Evolutionary conservation across 2,113 vertebrate species (phyloP).

Genomic region (Murina feae): DNA sequence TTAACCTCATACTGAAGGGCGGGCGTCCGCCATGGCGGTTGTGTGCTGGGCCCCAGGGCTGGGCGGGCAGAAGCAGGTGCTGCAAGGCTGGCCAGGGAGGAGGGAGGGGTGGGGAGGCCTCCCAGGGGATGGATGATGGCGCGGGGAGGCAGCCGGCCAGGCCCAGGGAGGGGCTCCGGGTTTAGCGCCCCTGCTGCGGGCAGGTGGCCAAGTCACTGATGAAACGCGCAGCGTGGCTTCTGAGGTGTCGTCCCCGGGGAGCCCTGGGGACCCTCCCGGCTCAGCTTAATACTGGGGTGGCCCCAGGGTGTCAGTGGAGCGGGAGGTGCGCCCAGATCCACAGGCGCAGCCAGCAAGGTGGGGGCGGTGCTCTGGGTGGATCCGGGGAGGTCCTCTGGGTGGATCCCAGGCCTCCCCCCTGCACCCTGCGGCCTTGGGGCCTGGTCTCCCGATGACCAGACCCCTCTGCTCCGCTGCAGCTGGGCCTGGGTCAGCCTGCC

Average conservation of each 20-base stretch:
- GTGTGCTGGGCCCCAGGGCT: neutral
- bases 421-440: neutral
- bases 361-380: rapidly evolving
- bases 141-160: neutral
- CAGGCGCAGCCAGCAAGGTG: rapidly evolving
- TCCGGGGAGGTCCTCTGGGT: rapidly evolving
- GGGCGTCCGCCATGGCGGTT: neutral
- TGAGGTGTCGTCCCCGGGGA: neutral
- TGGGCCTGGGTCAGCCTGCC: neutral
- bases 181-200: neutral
- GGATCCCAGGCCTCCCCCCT: neutral
- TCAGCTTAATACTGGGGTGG: neutral
- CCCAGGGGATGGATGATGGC: neutral
- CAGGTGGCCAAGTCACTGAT: neutral
- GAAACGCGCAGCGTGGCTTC: neutral
- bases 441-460: neutral
- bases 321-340: neutral
- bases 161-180: neutral
- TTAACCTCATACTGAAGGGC: neutral
- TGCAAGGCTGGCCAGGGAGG: neutral
- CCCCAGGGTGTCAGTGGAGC: rapidly evolving
- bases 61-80: neutral
- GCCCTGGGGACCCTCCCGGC: neutral
- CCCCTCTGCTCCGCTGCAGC: neutral
- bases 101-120: neutral